Percentiles rank a stretch among this genome's conserved stretches.
phyloP scores from a whole-genome alignment of 2,888 invertebrate genomes.

The Macrosoma leucophasiata region DNA sequence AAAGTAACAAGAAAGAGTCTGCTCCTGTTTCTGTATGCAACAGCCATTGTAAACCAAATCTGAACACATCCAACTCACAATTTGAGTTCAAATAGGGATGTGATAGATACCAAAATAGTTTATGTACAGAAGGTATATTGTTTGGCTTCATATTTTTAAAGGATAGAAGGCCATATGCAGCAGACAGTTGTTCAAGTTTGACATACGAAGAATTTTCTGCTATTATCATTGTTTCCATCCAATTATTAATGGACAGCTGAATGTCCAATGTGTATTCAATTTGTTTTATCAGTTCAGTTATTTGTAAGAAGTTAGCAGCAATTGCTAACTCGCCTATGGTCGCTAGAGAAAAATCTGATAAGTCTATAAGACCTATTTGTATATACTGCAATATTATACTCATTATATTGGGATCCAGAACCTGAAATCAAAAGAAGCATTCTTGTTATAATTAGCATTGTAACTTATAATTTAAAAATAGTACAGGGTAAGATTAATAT shows the following conservation, averaged over 20 bases:
- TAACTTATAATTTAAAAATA: no score
- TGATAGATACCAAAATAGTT: slow-evolving; percentile 59
- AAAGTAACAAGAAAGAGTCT: slow-evolving; percentile 47
- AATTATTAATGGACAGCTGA: slow-evolving; percentile 41
- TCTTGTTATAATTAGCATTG: no score
- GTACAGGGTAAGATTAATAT: no score
- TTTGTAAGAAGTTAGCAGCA: slow-evolving; percentile 58
- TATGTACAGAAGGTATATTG: slow-evolving; percentile 41
- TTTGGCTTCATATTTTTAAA: slow-evolving; percentile 50
- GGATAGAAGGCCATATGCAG: slow-evolving; percentile 45
- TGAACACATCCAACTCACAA: slow-evolving; percentile 50
- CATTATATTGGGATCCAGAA: slow-evolving; percentile 55
- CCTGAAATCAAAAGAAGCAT: slow-evolving; percentile 43
- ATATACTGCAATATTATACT: slow-evolving; percentile 51
- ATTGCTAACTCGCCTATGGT: slow-evolving; percentile 44
- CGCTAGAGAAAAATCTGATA: slow-evolving; percentile 40
- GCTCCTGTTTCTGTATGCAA: slow-evolving; percentile 37
- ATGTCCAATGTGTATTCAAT: slow-evolving; percentile 49
- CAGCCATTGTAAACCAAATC: slow-evolving; percentile 59
- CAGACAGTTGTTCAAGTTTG: slow-evolving; percentile 41
- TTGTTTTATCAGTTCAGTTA: slow-evolving; percentile 55
- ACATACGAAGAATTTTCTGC: slow-evolving; percentile 45
- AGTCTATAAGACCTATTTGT: slow-evolving; percentile 49
- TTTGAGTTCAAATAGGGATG: slow-evolving; percentile 49
- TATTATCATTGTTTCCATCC: slow-evolving; percentile 49